Evolutionary conservation across 2,888 invertebrate species (phyloP), one percentile per base, ranked within the genome.

Genomic region (Andrena trimmerana): DNA sequence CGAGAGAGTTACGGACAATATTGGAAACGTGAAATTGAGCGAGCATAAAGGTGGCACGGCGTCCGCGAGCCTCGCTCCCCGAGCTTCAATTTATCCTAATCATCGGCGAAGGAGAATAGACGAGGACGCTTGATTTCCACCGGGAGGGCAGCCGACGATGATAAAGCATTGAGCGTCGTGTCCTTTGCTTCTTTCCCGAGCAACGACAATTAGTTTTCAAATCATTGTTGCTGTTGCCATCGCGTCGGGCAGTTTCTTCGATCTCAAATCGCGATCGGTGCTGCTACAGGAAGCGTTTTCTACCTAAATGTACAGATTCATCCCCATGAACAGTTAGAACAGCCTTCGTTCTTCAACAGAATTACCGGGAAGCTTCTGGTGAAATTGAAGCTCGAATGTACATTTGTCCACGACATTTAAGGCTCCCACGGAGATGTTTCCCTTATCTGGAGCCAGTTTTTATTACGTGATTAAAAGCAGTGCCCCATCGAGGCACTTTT

Each of bases 41-140:
- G 88, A 81, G 84, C 86, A 88, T 89, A 90, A 90, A 90, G 85
- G 86, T 85, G 82, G 83, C 84, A 79, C 68, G 59, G 66, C 68
- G 65, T 60, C 83, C 50, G 24, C 63, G 50, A 20, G 68, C 77
- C 75, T 73, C 31, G 29, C 31, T 36, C 24, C 24, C 63, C 48
- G 69, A 80, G 78, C 83, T 90, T 89, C 90, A 87, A 92, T 92
- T 91, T 90, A 90, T 92, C 90, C 89, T 92, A 91, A 92, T 92
- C 90, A 91, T 89, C 85, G 87, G 72, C 67, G 78, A 31, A 29
- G 27, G 36, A 74, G 75, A 71, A 77, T 42, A 42, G 63, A 27
- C 36, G 52, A 42, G 57, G 20, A 85, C 85, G 72, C 85, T 87
- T 91, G 91, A 92, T 92, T 91, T 91, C 90, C 90, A 89, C 87